Evolutionary conservation across 2,113 vertebrate genomes (phyloP).

Genomic region (Tinamus guttatus): DNA sequence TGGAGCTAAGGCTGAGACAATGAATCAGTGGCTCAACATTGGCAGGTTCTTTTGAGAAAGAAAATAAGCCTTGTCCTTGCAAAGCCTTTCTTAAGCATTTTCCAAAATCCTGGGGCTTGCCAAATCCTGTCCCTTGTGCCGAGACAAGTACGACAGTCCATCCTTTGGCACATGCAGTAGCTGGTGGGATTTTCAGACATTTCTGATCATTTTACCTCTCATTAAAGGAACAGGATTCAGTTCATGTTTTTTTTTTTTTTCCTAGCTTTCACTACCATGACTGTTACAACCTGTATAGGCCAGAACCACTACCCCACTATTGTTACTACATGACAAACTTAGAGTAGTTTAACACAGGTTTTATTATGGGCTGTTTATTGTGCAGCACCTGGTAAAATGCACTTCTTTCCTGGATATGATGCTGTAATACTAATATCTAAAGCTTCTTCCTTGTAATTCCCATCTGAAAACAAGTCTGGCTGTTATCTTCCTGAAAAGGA

Average conservation of each 20-base stretch:
- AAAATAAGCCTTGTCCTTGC: not conserved
- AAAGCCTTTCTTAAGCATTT: not conserved
- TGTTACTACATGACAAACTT: not conserved
- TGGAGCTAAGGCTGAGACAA: not conserved
- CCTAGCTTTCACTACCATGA: not conserved
- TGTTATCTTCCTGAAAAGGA: not conserved
- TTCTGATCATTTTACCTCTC: not conserved
- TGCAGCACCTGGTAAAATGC: not conserved
- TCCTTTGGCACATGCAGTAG: not conserved
- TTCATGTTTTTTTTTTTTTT: not conserved
- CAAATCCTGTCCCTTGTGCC: not conserved
- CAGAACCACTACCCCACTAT: not conserved
- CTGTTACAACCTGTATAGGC: accelerated
- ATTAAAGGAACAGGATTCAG: not conserved
- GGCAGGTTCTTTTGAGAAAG: not conserved
- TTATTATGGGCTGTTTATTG: not conserved
- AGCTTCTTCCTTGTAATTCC: not conserved
- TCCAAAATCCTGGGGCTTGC: not conserved
- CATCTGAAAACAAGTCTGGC: not conserved
- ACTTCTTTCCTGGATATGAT: not conserved
- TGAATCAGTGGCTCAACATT: not conserved
- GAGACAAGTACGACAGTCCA: not conserved
- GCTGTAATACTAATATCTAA: not conserved
- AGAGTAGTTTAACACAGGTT: not conserved
- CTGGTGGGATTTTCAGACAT: not conserved